Evolutionary conservation across 2,797 vertebrate genomes (phyloP), one percentile per base, ranked within the genome.

Genomic region (Selene dorsalis): DNA sequence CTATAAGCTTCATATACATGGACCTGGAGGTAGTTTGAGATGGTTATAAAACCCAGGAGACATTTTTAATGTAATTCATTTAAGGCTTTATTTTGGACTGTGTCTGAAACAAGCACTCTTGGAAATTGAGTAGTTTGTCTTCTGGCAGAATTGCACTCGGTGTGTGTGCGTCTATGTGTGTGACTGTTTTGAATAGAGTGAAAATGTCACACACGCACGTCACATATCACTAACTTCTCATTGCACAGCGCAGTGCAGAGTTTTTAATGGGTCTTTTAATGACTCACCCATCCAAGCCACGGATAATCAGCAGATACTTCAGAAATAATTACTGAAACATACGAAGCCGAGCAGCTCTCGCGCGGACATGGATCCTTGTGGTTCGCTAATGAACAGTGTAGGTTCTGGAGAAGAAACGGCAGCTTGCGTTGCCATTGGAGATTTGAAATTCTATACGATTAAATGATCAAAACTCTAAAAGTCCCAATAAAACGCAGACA

Each of bases 41-140:
- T 14, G 76, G 80, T 80, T 81, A 55, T 83, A 77, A 87, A 88
- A 75, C 69, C 24, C 4, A 55, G n/a, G 62, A 77, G 65, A 77
- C 77, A 66, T 83, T 78, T 87, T 75, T 66, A 69, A 78, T 80
- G 79, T 45, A 74, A 75, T 84, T 82, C 56, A 73, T 82, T 87
- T 85, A 88, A 86, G 84, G 84, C 80, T 83, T 87, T 79, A 70
- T 85, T 86, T 84, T 87, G 85, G 84, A 87, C 79, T 85, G 68
- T 57, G 73, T 75, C 80, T 84, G 79, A 85, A 90, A 83, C 81
- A 78, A 80, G 88, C 89, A 90, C 86, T 89, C 69, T 39, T 84
- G 62, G 55, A 89, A 89, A 90, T 88, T 83, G 81, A 86, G 77
- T 69, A 77, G 77, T 91, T 88, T 84, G 79, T 91, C 78, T 91